Conservation (phyloP, 2,797 vertebrate species). For the Channallabes apus region DNA sequence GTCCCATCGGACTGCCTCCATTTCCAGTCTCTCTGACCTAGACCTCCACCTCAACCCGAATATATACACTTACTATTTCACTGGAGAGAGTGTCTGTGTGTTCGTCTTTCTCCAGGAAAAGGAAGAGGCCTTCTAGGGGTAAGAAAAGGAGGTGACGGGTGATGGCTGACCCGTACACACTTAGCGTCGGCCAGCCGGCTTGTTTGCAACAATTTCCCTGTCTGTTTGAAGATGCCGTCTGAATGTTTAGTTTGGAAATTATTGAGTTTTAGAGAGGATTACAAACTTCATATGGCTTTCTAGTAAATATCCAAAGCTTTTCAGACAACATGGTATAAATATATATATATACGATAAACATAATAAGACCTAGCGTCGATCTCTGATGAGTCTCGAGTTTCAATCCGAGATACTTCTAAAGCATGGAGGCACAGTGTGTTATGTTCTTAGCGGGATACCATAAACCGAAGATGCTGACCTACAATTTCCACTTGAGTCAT, state of each 20-base stretch:
- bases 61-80: constrained; percentile 51
- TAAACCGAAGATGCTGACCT: constrained; percentile 52
- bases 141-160: constrained; percentile 50
- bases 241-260: constrained; percentile 54
- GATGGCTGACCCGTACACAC: constrained; percentile 47
- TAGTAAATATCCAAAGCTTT: neutral
- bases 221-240: constrained; percentile 55
- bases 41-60: constrained; percentile 55
- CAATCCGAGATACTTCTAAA: neutral
- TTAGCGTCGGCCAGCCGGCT: constrained; percentile 38
- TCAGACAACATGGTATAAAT: neutral
- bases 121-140: constrained; percentile 65
- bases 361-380: neutral
- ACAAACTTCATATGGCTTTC: constrained; percentile 25
- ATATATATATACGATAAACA: neutral
- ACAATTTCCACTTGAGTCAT: constrained; percentile 66
- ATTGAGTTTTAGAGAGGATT: constrained; percentile 33
- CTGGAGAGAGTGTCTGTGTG: constrained; percentile 58
- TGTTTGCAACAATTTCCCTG: constrained; percentile 52
- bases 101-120: constrained; percentile 61
- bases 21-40: constrained; percentile 51
- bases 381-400: constrained; percentile 5
- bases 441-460: constrained; percentile 34
- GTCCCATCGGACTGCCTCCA: constrained; percentile 46
- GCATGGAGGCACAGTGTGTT: constrained; percentile 15